A percentile compares a stretch with the other conserved stretches of the same genome.
These are phyloP conservation scores for Melanitta fusca DNA, from an alignment of 2,797 vertebrate genomes.

Conservation along the genomic window DNA sequence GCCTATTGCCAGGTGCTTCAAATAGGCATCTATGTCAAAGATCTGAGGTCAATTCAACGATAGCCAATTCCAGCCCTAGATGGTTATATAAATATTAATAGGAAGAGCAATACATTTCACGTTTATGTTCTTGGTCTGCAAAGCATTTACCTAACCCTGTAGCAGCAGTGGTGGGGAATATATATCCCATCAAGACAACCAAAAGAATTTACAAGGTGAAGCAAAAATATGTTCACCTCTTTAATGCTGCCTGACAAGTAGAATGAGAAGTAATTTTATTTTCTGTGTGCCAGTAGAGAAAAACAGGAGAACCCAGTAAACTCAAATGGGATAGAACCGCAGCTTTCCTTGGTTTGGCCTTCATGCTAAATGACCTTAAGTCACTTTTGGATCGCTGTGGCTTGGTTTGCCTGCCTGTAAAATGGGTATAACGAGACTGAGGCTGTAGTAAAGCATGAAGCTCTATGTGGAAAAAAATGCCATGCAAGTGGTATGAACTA, in stretches of 20 bases:
- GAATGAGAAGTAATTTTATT: slow-evolving; percentile 11
- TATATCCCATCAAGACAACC: neutral
- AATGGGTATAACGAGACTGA: neutral
- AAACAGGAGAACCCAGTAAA: neutral
- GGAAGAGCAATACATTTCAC: neutral
- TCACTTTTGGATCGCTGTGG: neutral
- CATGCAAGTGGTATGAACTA: neutral
- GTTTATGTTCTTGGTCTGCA: neutral
- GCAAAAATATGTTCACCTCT: neutral
- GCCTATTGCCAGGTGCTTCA: slow-evolving; percentile 61
- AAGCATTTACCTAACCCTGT: neutral
- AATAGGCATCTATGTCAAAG: slow-evolving; percentile 73
- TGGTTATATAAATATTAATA: slow-evolving; percentile 42
- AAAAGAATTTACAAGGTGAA: neutral
- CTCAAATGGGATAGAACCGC: neutral
- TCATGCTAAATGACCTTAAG: neutral
- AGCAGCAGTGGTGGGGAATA: neutral
- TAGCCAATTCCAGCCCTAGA: slow-evolving; percentile 21
- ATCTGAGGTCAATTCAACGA: slow-evolving; percentile 59
- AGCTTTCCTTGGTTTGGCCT: neutral
- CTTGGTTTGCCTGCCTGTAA: neutral
- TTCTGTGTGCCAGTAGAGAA: neutral
- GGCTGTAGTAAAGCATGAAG: neutral
- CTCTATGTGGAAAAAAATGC: neutral
- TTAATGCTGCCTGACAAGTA: neutral